phyloP scores from a whole-genome alignment of 1,140 invertebrate species.

The Magallana angulata region DNA sequence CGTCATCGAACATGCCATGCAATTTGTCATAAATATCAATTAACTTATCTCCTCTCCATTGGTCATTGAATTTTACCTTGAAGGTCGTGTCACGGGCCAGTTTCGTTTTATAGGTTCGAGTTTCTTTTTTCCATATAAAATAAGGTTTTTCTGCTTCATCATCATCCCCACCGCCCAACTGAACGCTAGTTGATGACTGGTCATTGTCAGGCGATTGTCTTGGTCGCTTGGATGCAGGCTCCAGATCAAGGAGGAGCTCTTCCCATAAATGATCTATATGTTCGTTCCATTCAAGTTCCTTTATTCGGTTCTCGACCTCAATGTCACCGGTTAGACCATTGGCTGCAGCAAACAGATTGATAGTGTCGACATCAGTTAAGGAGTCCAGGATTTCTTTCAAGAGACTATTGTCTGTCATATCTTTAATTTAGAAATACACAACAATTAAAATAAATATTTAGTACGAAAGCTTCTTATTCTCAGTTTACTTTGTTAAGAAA shows the following conservation, averaged over 20 bases:
- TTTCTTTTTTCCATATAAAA: too few species aligned
- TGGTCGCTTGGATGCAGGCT: slow-evolving; percentile 25
- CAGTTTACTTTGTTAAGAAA: too few species aligned
- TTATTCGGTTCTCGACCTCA: slow-evolving; percentile 40
- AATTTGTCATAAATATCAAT: slow-evolving; percentile 42
- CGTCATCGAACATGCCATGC: slow-evolving; percentile 47
- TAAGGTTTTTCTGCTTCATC: too few species aligned
- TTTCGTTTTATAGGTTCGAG: too few species aligned
- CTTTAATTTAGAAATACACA: too few species aligned
- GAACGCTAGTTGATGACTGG: slow-evolving; percentile 10
- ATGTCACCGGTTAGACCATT: slow-evolving; percentile 34
- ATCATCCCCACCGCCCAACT: slow-evolving; percentile 33
- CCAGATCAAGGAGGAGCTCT: slow-evolving; percentile 42
- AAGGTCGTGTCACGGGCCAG: too few species aligned
- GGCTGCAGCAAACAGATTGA: slow-evolving; percentile 40
- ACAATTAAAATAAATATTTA: too few species aligned
- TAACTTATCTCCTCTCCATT: slow-evolving; percentile 39
- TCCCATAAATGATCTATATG: slow-evolving; percentile 44
- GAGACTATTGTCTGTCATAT: slow-evolving; percentile 15
- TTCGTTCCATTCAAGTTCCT: slow-evolving; percentile 11
- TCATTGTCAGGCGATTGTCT: slow-evolving; percentile 30
- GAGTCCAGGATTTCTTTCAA: slow-evolving; percentile 43
- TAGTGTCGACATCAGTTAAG: slow-evolving; percentile 35
- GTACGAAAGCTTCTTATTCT: too few species aligned
- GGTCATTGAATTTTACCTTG: slow-evolving; percentile 41